Percentiles rank a stretch among this genome's conserved stretches.
These are phyloP conservation scores for Setophaga coronata DNA, from an alignment of 2,113 vertebrate species.

Conservation along the genomic window DNA sequence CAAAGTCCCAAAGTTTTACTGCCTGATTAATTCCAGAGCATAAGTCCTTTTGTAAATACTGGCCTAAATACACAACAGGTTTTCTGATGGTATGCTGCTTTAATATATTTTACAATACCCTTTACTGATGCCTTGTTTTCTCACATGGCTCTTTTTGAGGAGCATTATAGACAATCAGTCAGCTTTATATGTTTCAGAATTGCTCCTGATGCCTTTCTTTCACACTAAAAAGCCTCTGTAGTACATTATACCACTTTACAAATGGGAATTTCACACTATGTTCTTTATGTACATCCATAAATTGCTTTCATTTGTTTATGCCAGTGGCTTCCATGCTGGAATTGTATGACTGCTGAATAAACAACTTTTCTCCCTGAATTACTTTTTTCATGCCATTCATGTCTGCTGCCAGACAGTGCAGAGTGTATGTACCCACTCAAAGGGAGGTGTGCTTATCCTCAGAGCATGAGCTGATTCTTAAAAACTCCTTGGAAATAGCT, in stretches of 20 bases:
- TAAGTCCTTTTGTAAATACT: background rate
- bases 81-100: background rate
- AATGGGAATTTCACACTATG: background rate
- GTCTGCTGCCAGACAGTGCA: background rate
- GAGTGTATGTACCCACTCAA: background rate
- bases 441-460: background rate
- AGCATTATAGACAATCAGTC: background rate
- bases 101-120: background rate
- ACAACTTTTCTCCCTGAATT: background rate
- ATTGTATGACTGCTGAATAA: slow-evolving; percentile 11
- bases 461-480: background rate
- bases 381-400: background rate
- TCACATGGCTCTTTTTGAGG: background rate
- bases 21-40: background rate
- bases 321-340: background rate
- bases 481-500: background rate
- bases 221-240: slow-evolving; percentile 37
- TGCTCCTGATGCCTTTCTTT: slow-evolving; percentile 19
- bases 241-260: slow-evolving; percentile 7
- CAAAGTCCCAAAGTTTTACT: background rate
- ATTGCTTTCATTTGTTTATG: slow-evolving; percentile 28
- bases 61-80: background rate
- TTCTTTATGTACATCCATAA: slow-evolving; percentile 21
- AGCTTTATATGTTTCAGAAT: slow-evolving; percentile 28
- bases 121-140: slow-evolving; percentile 11